A percentile compares a stretch with the other conserved stretches of the same genome.
phyloP scores from a whole-genome alignment of 30 jellyfish, hydroid and myxozoan species.

The Catostylus mosaicus region DNA sequence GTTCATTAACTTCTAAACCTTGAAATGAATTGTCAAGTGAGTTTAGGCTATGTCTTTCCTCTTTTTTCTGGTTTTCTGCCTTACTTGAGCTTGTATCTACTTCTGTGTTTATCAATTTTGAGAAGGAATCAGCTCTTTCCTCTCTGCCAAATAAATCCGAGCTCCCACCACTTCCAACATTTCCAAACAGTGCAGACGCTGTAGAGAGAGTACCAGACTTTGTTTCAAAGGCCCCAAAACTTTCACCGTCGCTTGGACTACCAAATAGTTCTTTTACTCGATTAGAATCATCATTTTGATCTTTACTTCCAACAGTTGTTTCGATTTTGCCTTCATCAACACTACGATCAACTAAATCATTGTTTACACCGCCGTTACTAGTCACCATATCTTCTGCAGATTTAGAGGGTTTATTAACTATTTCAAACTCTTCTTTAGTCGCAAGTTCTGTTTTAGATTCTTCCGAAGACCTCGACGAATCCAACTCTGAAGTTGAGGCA shows the following conservation, averaged over 20 bases:
- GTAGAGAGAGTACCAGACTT: slow-evolving; percentile 1
- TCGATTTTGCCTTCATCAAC: not conserved
- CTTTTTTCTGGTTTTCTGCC: not conserved
- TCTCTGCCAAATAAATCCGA: slow-evolving; percentile 9
- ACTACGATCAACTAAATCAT: not conserved
- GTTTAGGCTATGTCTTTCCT: not conserved
- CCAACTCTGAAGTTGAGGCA: not conserved
- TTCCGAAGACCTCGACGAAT: not conserved
- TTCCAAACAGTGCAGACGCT: slow-evolving; percentile 45
- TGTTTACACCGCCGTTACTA: not conserved
- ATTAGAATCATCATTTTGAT: slow-evolving; percentile 6
- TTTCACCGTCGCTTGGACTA: slow-evolving; percentile 20
- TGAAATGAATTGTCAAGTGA: slow-evolving; percentile 8
- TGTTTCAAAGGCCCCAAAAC: slow-evolving; percentile 1
- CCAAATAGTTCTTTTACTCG: slow-evolving; percentile 46
- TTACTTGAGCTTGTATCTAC: not conserved
- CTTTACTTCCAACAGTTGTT: slow-evolving; percentile 3
- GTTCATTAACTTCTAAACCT: not conserved
- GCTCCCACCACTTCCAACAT: not conserved
- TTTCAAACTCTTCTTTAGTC: not conserved
- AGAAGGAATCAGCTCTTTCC: not conserved
- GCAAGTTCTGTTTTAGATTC: not conserved
- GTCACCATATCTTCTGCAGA: not conserved
- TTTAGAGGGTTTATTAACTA: not conserved
- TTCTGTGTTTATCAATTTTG: not conserved